Conservation (phyloP, 2,888 invertebrate species). For the Pristionchus exspectatus region DNA sequence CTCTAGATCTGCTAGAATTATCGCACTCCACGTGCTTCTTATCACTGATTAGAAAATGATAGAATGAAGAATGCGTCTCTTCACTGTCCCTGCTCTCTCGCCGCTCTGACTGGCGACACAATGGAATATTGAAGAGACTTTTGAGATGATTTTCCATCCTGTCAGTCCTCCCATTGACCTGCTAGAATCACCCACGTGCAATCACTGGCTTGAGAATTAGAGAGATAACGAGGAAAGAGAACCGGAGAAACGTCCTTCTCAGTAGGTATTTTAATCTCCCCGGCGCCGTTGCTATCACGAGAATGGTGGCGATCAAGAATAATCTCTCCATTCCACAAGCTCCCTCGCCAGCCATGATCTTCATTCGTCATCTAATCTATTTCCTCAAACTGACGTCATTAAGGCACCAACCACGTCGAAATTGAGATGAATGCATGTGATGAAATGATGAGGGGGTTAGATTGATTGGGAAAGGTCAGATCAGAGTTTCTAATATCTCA, state of each 20-base stretch:
- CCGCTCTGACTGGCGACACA: neutral
- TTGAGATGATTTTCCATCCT: too few relatives aligned
- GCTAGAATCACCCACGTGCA: too few relatives aligned
- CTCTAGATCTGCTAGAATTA: neutral
- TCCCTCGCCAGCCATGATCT: too few relatives aligned
- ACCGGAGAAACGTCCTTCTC: too few relatives aligned
- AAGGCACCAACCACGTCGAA: neutral
- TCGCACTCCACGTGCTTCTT: neutral
- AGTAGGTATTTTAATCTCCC: too few relatives aligned
- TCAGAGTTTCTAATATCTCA: neutral
- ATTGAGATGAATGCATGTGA: neutral
- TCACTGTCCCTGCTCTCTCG: neutral
- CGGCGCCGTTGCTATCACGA: neutral
- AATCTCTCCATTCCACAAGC: neutral
- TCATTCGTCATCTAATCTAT: neutral
- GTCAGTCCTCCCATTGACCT: too few relatives aligned
- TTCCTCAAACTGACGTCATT: neutral
- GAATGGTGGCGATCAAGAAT: neutral
- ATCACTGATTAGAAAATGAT: neutral
- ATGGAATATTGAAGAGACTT: too few relatives aligned
- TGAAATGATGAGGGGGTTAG: neutral
- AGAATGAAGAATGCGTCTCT: neutral
- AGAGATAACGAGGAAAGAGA: too few relatives aligned
- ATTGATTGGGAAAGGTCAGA: neutral
- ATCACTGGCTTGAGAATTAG: too few relatives aligned